A percentile compares a stretch with the other conserved stretches of the same genome.
phyloP scores from a whole-genome alignment of 2,797 vertebrate species.

The Myotis pilosus region DNA sequence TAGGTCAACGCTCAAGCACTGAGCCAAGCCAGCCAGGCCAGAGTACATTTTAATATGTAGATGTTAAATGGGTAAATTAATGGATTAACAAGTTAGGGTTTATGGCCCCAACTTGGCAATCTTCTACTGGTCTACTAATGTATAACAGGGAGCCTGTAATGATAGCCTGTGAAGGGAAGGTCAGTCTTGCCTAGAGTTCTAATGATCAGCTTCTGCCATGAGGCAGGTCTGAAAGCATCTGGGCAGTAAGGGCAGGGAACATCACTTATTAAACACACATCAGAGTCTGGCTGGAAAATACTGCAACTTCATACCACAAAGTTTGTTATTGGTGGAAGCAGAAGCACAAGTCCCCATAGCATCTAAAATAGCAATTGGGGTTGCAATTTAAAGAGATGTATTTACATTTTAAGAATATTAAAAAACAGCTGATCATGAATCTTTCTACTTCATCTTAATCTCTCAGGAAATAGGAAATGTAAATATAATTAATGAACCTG shows the following conservation, averaged over 20 bases:
- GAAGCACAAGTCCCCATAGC: not conserved
- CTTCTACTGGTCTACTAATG: not conserved
- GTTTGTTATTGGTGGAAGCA: not conserved
- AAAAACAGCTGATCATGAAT: not conserved
- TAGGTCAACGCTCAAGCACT: too few species aligned
- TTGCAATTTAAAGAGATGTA: not conserved
- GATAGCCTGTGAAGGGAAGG: not conserved
- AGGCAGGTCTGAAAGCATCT: not conserved
- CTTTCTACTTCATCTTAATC: not conserved
- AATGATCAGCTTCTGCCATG: not conserved
- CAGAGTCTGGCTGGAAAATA: not conserved
- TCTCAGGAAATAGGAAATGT: not conserved
- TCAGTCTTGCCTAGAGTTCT: not conserved
- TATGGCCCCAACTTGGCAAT: not conserved
- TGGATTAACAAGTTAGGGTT: not conserved
- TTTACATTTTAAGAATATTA: not conserved
- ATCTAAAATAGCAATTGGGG: not conserved
- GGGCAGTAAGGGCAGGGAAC: not conserved
- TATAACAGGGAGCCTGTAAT: not conserved
- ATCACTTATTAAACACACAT: not conserved
- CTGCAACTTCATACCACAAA: not conserved
- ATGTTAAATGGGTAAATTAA: not conserved
- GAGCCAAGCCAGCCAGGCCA: too few species aligned
- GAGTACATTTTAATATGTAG: not conserved
- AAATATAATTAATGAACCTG: not conserved